Conservation (phyloP, 2,888 invertebrate genomes). For the Chrysomela aeneicollis region DNA sequence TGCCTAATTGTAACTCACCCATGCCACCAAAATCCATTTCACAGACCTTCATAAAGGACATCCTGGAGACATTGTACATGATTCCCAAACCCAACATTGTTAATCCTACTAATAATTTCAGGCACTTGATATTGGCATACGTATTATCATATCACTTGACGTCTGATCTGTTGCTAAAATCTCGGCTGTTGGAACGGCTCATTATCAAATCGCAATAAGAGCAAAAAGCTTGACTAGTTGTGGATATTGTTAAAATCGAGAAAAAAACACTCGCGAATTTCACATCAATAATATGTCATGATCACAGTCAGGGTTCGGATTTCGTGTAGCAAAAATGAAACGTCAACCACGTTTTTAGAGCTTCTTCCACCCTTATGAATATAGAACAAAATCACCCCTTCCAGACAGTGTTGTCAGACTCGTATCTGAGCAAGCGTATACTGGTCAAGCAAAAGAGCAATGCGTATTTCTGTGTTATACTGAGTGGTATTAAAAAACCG, state of each 20-base stretch:
- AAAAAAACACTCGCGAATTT: too few relatives aligned
- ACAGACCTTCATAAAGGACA: not conserved
- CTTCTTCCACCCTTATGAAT: not conserved
- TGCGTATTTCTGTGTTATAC: not conserved
- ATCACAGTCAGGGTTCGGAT: not conserved
- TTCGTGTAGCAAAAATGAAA: not conserved
- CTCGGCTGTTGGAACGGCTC: too few relatives aligned
- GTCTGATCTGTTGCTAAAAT: not conserved
- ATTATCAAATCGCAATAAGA: too few relatives aligned
- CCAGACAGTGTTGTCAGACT: not conserved
- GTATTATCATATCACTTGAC: not conserved
- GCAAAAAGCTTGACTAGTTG: too few relatives aligned
- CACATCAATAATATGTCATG: not conserved
- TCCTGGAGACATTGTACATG: not conserved
- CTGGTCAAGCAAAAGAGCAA: not conserved
- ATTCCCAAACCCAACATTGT: not conserved
- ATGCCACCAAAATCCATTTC: conserved; percentile 1
- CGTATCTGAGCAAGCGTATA: not conserved
- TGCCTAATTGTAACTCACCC: too few relatives aligned
- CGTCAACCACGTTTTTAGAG: conserved; percentile 1
- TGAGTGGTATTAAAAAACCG: too few relatives aligned
- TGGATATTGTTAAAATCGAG: too few relatives aligned
- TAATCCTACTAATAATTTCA: not conserved
- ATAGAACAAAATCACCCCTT: not conserved
- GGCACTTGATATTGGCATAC: conserved; percentile 4